These are phyloP conservation scores for Pollenia amentaria DNA, from an alignment of 2,888 invertebrate species.

Conservation along the genomic window DNA sequence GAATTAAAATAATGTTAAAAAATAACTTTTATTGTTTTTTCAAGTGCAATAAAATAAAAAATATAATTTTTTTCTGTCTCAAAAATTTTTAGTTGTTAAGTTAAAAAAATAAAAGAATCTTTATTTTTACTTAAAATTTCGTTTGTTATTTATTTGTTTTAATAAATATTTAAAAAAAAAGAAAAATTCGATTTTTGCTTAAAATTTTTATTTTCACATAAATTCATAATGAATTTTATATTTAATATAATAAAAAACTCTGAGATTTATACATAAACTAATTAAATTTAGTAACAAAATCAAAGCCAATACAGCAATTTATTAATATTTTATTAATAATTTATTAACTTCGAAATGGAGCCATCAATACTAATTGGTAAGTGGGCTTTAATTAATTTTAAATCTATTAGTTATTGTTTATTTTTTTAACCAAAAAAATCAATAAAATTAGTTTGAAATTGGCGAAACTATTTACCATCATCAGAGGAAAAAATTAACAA, in stretches of 20 bases:
- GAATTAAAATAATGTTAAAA: slow-evolving; percentile 7
- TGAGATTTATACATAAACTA: slow-evolving; percentile 62
- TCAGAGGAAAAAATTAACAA: too few species aligned
- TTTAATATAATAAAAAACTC: slow-evolving; percentile 19
- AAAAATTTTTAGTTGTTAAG: not conserved
- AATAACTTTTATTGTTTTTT: not conserved
- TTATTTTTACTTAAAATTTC: too few species aligned
- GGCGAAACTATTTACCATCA: too few species aligned
- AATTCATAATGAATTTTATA: slow-evolving; percentile 65
- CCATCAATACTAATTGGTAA: slow-evolving; percentile 74
- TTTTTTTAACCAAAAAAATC: not conserved
- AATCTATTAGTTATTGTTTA: not conserved
- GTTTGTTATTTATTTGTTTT: not conserved
- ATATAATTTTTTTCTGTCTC: not conserved
- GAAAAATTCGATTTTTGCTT: not conserved
- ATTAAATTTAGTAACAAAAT: slow-evolving; percentile 33
- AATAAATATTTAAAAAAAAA: not conserved
- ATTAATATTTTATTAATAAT: slow-evolving; percentile 26
- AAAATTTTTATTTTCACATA: slow-evolving; percentile 14
- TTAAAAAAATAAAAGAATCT: too few species aligned
- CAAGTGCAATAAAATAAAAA: not conserved
- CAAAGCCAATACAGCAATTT: slow-evolving; percentile 14
- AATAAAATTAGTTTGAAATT: not conserved
- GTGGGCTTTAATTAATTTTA: slow-evolving; percentile 15
- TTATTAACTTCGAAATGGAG: slow-evolving; percentile 57